Conservation (phyloP, 2,113 vertebrate genomes). For the Thamnophis sirtalis region DNA sequence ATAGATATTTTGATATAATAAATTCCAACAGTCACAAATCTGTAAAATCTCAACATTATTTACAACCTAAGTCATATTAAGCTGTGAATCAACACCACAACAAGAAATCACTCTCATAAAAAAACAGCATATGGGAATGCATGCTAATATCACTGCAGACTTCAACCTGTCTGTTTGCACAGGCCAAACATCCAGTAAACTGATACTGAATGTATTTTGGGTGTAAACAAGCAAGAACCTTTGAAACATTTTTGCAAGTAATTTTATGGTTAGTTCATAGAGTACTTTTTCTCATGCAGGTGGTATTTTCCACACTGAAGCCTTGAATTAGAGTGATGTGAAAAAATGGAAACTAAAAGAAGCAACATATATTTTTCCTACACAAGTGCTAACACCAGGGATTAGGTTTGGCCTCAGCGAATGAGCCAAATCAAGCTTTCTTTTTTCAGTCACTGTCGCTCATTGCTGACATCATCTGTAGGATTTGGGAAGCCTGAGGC, state of each 20-base stretch:
- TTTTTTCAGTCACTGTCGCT: neutral
- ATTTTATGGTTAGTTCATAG: neutral
- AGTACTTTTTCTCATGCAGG: neutral
- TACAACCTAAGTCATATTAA: neutral
- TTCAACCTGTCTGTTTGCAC: neutral
- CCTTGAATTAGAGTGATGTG: neutral
- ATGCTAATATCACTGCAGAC: neutral
- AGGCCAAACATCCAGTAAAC: neutral
- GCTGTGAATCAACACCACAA: neutral
- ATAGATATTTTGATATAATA: neutral
- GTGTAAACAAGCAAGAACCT: neutral
- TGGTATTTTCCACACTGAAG: neutral
- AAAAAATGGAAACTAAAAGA: neutral
- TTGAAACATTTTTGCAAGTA: neutral
- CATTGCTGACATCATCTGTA: neutral
- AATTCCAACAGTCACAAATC: neutral
- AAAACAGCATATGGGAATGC: neutral
- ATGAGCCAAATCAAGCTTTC: neutral
- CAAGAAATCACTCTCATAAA: neutral
- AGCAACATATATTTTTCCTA: neutral
- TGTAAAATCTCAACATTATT: neutral
- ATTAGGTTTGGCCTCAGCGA: neutral
- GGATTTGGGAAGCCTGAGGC: neutral
- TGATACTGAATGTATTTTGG: neutral
- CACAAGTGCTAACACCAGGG: neutral